Conservation (phyloP, 2,113 vertebrate genomes). For the Pterocles gutturalis region DNA sequence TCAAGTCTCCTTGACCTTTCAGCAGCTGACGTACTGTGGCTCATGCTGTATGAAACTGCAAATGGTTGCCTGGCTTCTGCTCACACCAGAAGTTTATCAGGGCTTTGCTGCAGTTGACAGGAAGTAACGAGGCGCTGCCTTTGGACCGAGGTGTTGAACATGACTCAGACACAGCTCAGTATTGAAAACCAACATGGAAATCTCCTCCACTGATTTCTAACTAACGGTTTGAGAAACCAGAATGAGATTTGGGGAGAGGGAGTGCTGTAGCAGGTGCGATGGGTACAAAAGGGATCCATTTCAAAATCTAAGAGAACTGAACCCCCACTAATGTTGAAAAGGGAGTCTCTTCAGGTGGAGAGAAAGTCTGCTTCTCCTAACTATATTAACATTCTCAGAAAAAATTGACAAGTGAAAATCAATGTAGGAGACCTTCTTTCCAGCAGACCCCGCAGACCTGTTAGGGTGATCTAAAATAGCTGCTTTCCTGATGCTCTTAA, state of each 20-base stretch:
- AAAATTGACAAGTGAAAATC: background rate
- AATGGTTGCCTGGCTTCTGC: background rate
- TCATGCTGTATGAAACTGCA: accelerated
- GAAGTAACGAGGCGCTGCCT: background rate
- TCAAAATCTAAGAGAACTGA: background rate
- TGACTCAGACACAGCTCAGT: background rate
- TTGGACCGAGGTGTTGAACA: background rate
- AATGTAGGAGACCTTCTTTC: background rate
- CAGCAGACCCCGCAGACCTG: background rate
- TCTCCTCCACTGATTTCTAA: background rate
- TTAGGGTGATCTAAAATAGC: background rate
- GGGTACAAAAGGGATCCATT: background rate
- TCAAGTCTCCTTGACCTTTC: background rate
- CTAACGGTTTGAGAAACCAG: background rate
- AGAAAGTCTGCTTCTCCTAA: background rate
- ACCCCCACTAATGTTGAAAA: background rate
- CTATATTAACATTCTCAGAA: background rate
- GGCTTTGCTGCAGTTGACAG: background rate
- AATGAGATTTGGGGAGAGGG: background rate
- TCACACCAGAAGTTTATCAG: background rate
- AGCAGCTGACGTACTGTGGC: accelerated
- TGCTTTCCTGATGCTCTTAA: background rate
- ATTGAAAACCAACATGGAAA: background rate
- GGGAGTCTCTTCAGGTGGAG: background rate
- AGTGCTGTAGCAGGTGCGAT: background rate